These are phyloP conservation scores for Dermatemys mawii DNA, from an alignment of 2,113 vertebrate species.

Conservation along the genomic window DNA sequence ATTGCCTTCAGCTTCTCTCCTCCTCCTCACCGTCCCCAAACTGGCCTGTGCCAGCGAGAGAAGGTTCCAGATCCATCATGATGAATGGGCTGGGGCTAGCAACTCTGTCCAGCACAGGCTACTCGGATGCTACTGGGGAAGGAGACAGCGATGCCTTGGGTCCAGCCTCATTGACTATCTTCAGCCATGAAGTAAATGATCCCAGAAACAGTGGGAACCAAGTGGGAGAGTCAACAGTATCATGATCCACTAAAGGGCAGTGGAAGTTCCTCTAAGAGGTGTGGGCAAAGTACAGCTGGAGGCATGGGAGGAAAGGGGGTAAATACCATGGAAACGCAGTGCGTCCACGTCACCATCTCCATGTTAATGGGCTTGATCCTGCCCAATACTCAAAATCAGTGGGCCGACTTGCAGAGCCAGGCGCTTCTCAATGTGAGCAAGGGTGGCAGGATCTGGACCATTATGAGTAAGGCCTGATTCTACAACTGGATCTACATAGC, in stretches of 20 bases:
- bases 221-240: background rate
- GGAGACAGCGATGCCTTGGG: background rate
- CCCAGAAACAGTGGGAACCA: background rate
- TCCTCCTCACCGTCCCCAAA: background rate
- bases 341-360: background rate
- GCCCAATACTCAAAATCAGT: background rate
- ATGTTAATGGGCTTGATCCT: background rate
- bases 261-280: background rate
- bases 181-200: background rate
- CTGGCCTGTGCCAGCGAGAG: background rate
- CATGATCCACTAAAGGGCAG: background rate
- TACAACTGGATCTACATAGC: background rate
- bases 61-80: background rate
- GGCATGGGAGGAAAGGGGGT: background rate
- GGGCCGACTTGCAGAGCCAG: background rate
- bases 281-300: background rate
- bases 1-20: background rate
- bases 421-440: background rate
- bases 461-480: background rate
- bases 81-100: background rate
- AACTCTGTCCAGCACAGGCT: background rate
- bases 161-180: background rate
- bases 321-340: background rate
- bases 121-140: background rate
- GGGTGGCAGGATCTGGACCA: background rate